Evolutionary conservation across 2,797 vertebrate genomes (phyloP).

Genomic region (Acrocephalus scirpaceus): DNA sequence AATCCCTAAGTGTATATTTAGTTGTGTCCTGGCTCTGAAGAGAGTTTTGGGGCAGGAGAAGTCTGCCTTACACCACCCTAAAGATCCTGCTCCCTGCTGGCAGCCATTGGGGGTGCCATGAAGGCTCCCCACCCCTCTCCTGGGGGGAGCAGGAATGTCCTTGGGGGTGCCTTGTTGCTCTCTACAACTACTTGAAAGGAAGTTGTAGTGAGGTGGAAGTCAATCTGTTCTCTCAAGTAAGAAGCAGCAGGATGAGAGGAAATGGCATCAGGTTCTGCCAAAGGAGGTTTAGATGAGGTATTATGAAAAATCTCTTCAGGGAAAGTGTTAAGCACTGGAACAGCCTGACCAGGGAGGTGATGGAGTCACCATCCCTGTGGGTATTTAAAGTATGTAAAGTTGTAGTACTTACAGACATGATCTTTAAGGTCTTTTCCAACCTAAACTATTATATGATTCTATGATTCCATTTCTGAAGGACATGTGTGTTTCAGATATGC

Average conservation of each 20-base stretch:
- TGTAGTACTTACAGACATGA: background rate
- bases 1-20: background rate
- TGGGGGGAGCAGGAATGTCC: background rate
- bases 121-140: background rate
- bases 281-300: background rate
- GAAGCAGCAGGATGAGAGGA: background rate
- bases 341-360: background rate
- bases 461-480: background rate
- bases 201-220: background rate
- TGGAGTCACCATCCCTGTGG: background rate
- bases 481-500: background rate
- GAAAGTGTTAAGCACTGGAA: background rate
- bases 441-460: background rate
- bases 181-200: background rate
- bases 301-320: background rate
- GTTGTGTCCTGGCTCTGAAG: background rate
- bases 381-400: background rate
- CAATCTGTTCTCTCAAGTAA: background rate
- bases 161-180: accelerated
- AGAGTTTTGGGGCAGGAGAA: background rate
- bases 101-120: accelerated
- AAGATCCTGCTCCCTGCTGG: background rate
- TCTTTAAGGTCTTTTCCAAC: background rate
- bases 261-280: background rate
- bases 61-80: background rate